Percentiles rank a stretch among this genome's conserved stretches.
Conservation (phyloP, 2,888 invertebrate species). For the Eustalomyia histrio region DNA sequence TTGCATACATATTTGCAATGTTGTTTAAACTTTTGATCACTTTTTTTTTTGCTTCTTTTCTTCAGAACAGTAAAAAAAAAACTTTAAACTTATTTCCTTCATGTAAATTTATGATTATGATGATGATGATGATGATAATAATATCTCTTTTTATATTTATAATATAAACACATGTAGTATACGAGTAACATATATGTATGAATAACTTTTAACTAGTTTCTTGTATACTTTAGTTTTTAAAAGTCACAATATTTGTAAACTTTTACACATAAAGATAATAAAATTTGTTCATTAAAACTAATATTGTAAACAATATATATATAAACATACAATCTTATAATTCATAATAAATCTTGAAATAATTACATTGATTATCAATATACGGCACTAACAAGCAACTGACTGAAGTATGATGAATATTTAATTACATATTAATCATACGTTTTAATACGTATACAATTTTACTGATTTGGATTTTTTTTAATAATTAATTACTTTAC, state of each 20-base stretch:
- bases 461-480: not conserved
- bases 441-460: conserved; percentile 14
- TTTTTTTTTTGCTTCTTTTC: not conserved
- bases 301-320: too few relatives aligned
- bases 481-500: not conserved
- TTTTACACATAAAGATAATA: not conserved
- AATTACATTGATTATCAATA: too few relatives aligned
- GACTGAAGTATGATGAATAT: conserved; percentile 40
- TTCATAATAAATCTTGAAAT: too few relatives aligned
- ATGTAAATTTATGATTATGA: not conserved
- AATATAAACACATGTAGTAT: not conserved
- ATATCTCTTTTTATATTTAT: not conserved
- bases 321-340: too few relatives aligned
- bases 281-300: not conserved
- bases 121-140: not conserved
- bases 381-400: conserved; percentile 6
- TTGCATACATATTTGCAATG: not conserved
- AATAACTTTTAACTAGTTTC: conserved; percentile 7
- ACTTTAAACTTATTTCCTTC: not conserved
- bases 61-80: not conserved
- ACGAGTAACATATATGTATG: conserved; percentile 5
- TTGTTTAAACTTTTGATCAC: not conserved
- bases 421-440: conserved; percentile 51
- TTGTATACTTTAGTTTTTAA: not conserved
- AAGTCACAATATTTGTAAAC: conserved; percentile 2